Percentiles rank a stretch among this genome's conserved stretches.
phyloP scores from a whole-genome alignment of 2,797 vertebrate genomes.

The Propithecus deckenii region DNA sequence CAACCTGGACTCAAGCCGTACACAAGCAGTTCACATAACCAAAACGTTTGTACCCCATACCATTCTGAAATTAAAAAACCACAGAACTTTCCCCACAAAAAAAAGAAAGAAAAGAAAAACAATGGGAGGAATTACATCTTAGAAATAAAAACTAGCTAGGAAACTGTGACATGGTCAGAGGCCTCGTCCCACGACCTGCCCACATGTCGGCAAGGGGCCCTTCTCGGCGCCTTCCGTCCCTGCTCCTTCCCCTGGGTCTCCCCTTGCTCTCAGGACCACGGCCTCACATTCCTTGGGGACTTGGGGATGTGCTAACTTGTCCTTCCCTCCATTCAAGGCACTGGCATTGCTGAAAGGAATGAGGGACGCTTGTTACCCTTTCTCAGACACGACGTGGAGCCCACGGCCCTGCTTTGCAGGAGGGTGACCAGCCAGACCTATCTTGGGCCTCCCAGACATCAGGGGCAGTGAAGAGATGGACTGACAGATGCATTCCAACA shows the following conservation, averaged over 20 bases:
- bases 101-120: no score
- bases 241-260: no score
- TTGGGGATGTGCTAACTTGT: rapidly evolving
- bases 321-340: neutral
- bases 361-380: neutral
- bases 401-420: rapidly evolving
- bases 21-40: no score
- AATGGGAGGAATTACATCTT: neutral
- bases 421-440: rapidly evolving
- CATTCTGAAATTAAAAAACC: no score
- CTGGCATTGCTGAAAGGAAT: neutral
- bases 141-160: neutral
- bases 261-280: neutral
- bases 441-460: rapidly evolving
- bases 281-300: rapidly evolving
- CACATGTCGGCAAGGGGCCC: neutral
- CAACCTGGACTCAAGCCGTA: no score
- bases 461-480: no score
- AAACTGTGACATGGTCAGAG: neutral
- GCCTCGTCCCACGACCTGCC: neutral
- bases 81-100: no score
- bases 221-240: neutral
- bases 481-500: neutral
- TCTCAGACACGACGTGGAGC: neutral
- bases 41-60: no score